phyloP scores from a whole-genome alignment of 2,797 vertebrate species.

The Anguilla anguilla region DNA sequence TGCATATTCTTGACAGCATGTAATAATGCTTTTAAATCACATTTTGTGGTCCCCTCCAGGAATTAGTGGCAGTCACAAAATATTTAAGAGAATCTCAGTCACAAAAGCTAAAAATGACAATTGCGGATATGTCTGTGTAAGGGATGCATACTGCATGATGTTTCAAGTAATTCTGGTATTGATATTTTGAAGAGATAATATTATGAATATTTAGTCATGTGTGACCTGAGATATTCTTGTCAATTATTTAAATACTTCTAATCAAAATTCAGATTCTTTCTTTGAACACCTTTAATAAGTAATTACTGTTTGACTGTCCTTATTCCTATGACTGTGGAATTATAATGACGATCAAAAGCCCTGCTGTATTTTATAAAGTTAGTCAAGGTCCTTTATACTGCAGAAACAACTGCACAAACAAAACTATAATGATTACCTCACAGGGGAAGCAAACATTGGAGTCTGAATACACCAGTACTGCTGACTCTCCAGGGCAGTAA shows the following conservation, averaged over 20 bases:
- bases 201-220: not conserved
- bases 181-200: slow-evolving; percentile 1
- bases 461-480: not conserved
- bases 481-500: not conserved
- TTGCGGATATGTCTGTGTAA: not conserved
- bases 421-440: not conserved
- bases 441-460: not conserved
- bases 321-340: not conserved
- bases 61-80: not conserved
- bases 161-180: not conserved
- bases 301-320: not conserved
- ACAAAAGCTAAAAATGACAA: not conserved
- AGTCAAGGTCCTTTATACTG: not conserved
- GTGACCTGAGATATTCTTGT: not conserved
- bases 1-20: not conserved
- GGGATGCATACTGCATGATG: not conserved
- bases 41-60: not conserved
- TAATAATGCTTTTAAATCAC: not conserved
- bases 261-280: not conserved
- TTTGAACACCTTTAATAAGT: not conserved
- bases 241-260: not conserved
- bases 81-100: not conserved
- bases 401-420: not conserved
- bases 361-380: not conserved
- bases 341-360: not conserved